Base-by-base conservation (phyloP, 1,140 invertebrate genomes). In the Cotesia vestalis region DNA sequence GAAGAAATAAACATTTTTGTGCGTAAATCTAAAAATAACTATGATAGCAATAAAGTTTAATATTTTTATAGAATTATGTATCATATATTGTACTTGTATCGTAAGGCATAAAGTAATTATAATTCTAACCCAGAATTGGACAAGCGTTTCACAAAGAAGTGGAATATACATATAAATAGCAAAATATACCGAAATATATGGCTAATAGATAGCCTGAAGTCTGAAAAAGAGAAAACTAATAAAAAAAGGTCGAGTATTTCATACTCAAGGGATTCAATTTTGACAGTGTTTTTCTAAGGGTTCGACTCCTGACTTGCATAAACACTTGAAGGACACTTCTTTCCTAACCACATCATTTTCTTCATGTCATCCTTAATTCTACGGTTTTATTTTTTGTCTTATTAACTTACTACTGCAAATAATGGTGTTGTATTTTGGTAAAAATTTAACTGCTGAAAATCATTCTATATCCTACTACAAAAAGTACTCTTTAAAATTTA, bases 221-320 rank as follows among this genome's bases (percentile, higher is more conserved):
- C 9, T 61, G 62, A 35, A 73, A 79, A 74, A 72, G 73, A 40
- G 69, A 55, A 69, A 66, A 55, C 73, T 46, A 46, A 46, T 46
- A 46, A 75, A 78, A 77, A 78, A 77, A 81, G 80, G 83, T 75
- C 75, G 76, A 79, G 76, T 75, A 78, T 83, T 79, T 81, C 83
- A 81, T 80, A 83, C 79, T 77, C 78, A 76, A 78, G 78, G 81
- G 83, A 86, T 87, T 87, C 86, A 86, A 87, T 87, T 87, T 86
- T 81, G 78, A 81, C 81, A 83, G 81, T 87, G 85, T 86, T 87
- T 85, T 86, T 86, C 82, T 80, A 87, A 87, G 83, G 85, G 84
- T 87, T 86, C 85, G 84, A 87, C 85, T 87, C 85, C 80, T 77
- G 82, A 76, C 84, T 86, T 86, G 84, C 79, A 73, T 84, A 87